These are phyloP conservation scores for Pyrocoelia pectoralis DNA, from an alignment of 2,888 invertebrate species.

Conservation along the genomic window DNA sequence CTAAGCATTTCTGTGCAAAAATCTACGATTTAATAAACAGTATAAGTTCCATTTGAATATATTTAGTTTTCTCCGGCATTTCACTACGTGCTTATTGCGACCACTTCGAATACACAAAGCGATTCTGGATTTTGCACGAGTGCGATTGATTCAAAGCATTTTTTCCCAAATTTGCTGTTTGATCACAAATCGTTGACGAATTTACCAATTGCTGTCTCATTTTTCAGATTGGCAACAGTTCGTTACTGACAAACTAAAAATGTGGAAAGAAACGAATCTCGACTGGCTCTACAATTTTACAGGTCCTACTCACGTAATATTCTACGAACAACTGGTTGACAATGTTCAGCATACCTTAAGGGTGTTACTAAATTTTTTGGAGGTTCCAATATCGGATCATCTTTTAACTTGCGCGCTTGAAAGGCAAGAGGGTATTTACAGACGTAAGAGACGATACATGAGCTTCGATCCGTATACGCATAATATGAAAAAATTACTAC, in stretches of 20 bases:
- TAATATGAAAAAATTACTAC: constrained; percentile 66
- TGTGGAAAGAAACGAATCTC: constrained; percentile 75
- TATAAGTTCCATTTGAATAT: too few relatives aligned
- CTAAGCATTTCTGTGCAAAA: too few relatives aligned
- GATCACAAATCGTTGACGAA: not conserved
- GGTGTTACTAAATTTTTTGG: constrained; percentile 61
- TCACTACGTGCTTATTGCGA: too few relatives aligned
- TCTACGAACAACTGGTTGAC: constrained; percentile 65
- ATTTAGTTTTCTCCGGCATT: too few relatives aligned
- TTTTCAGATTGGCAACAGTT: constrained; percentile 75
- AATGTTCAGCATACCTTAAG: constrained; percentile 67
- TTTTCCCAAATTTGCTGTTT: too few relatives aligned
- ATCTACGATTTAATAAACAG: too few relatives aligned
- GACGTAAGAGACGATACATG: constrained; percentile 70
- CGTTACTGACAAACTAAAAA: constrained; percentile 69
- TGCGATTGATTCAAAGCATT: too few relatives aligned
- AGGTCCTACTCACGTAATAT: constrained; percentile 73
- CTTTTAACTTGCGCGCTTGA: constrained; percentile 55
- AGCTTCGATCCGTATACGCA: constrained; percentile 76
- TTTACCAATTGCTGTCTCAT: not conserved
- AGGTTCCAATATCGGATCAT: constrained; percentile 42
- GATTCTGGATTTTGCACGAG: too few relatives aligned
- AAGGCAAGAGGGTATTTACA: constrained; percentile 70
- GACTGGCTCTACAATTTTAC: constrained; percentile 76
- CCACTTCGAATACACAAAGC: too few relatives aligned